Base-by-base conservation (phyloP, 2,113 vertebrate genomes). In the Ictalurus punctatus region DNA sequence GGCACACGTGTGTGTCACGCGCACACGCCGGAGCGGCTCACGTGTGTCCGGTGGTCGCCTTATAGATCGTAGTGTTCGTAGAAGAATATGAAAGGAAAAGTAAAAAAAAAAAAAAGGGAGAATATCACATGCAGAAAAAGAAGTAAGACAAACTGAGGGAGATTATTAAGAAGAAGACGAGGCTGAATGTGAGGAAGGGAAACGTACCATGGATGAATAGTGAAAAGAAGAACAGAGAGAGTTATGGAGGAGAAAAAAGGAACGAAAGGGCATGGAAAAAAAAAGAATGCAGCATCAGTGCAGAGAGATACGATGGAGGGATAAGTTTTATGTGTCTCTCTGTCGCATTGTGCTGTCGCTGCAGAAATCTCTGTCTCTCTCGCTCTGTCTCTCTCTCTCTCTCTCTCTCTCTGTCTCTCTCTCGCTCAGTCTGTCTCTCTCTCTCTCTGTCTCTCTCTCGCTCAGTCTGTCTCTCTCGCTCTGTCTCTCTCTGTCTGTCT, bases 261-360 rank as follows among this genome's bases (percentile, higher is more conserved):
- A 84, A 37, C 37, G 61, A 84, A 34, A 23, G 44, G 25, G 17
- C 44, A 54, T 48, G 40, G 21, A 82, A 56, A 84, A 23, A 23
- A 37, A 63, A 61, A 48, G 48, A 40, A 83, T 4, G 4, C 56
- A 6, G 44, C 54, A 58, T 61, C 5, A 23, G 58, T 61, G 34
- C 58, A 13, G n/a, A 37, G 30, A 86, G 67, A 86, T 52, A 25
- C 30, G 21, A n/a, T 80, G 78, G 48, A 80, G 52, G 69, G 84
- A 81, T 54, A 65, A 87, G 86, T 95, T 98, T 98, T 97, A 98
- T 97, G 95, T 97, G 93, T 92, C 93, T 92, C 93, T 95, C 96
- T 92, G 67, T 56, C 1, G 30, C 48, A 25, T 96, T 91, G 94
- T 96, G 96, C 97, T 97, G 97, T 96, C 95, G 96, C 95, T 95